Evolutionary conservation across 1,140 invertebrate genomes (phyloP).

Genomic region (Eumeta japonica): DNA sequence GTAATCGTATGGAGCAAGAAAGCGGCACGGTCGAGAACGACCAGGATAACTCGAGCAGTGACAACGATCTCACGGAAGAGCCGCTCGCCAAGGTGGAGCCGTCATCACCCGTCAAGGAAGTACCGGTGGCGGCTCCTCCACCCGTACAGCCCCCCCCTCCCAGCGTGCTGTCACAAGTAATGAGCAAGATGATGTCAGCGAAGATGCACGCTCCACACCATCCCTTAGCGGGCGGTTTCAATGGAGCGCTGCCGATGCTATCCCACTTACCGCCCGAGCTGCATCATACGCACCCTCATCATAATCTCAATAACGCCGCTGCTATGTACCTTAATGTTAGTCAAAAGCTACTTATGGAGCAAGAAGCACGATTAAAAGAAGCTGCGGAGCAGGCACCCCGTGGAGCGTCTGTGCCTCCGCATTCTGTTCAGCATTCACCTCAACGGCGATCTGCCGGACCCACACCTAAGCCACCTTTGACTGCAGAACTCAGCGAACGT

Average conservation of each 20-base stretch:
- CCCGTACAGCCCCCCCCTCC: constrained; percentile 58
- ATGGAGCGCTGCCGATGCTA: constrained; percentile 52
- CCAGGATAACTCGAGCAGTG: constrained; percentile 71
- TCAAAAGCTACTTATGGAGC: constrained; percentile 74
- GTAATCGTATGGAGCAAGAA: constrained; percentile 79
- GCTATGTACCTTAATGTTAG: constrained; percentile 73
- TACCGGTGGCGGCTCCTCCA: constrained; percentile 61
- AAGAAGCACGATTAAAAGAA: constrained; percentile 74
- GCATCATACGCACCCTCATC: constrained; percentile 59
- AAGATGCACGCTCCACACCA: constrained; percentile 62
- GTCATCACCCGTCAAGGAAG: constrained; percentile 58
- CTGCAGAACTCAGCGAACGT: constrained; percentile 62
- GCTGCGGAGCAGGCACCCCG: constrained; percentile 59
- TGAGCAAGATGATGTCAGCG: constrained; percentile 67
- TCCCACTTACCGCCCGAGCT: constrained; percentile 59
- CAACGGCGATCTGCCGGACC: constrained; percentile 50
- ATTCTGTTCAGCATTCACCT: constrained; percentile 59
- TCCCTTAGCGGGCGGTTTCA: constrained; percentile 58
- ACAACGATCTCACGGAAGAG: constrained; percentile 64
- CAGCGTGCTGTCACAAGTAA: constrained; percentile 65
- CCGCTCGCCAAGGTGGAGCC: constrained; percentile 40
- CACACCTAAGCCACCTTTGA: constrained; percentile 56
- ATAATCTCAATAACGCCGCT: constrained; percentile 64
- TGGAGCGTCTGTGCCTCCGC: constrained; percentile 43
- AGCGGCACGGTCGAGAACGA: constrained; percentile 70